Evolutionary conservation across 2,888 invertebrate genomes (phyloP).

Genomic region (Eristalinus aeneus): DNA sequence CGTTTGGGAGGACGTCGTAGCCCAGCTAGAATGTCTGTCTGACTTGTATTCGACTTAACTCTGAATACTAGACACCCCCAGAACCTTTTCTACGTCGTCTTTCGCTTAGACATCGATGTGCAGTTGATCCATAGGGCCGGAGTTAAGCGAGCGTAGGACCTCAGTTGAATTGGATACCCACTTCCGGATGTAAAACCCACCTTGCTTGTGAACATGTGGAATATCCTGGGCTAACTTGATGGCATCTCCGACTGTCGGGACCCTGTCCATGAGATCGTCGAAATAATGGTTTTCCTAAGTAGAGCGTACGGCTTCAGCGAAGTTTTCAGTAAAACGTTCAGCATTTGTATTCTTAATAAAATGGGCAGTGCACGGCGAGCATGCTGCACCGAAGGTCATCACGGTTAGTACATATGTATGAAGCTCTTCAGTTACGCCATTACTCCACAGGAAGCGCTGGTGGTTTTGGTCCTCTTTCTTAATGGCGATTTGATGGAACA

Average conservation of each 20-base stretch:
- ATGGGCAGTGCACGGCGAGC: not conserved
- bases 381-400: constrained; percentile 10
- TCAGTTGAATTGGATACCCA: constrained; percentile 23
- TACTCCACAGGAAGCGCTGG: constrained; percentile 73
- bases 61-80: not conserved
- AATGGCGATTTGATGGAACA: constrained; percentile 11
- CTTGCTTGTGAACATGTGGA: too few relatives aligned
- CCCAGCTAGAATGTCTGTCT: not conserved
- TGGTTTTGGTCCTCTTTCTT: constrained; percentile 10
- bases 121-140: not conserved
- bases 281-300: not conserved
- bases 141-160: not conserved
- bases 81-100: not conserved
- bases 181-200: too few relatives aligned
- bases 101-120: not conserved
- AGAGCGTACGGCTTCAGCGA: not conserved
- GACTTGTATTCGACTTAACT: not conserved
- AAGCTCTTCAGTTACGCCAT: too few relatives aligned
- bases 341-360: constrained; percentile 11
- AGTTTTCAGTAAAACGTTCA: not conserved
- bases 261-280: not conserved
- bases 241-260: not conserved
- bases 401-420: constrained; percentile 8
- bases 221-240: not conserved
- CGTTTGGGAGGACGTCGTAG: not conserved